Evolutionary conservation across 2,113 vertebrate species (phyloP).

Genomic region (Platysternon megacephalum): DNA sequence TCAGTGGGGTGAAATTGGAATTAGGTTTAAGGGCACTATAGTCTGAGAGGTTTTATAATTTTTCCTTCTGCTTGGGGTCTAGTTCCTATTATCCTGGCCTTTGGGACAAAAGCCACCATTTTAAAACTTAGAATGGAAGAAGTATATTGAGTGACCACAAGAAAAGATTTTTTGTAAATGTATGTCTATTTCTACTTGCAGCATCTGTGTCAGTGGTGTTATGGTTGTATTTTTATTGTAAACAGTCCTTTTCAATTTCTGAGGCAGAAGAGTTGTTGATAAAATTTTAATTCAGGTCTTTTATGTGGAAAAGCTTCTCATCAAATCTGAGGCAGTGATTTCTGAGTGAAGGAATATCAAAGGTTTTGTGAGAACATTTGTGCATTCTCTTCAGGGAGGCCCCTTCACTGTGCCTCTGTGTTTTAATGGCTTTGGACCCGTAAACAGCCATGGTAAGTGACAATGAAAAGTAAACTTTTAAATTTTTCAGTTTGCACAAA

Average conservation of each 20-base stretch:
- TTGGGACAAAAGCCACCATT: neutral
- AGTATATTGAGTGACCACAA: neutral
- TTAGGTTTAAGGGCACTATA: neutral
- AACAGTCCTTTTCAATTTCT: neutral
- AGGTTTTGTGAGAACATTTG: neutral
- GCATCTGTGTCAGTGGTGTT: neutral
- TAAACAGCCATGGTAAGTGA: neutral
- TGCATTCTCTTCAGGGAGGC: neutral
- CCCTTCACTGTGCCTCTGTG: neutral
- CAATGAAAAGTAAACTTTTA: accelerated
- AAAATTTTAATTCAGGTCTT: neutral
- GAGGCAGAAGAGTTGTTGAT: neutral
- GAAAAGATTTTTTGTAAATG: neutral
- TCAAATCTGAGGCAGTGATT: neutral
- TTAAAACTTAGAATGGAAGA: neutral
- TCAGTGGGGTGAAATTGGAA: accelerated
- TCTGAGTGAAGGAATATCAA: neutral
- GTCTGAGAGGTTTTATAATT: neutral
- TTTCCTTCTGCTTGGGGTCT: neutral
- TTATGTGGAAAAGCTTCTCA: neutral
- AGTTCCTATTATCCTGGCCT: neutral
- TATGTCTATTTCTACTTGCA: neutral
- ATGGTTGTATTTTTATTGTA: neutral
- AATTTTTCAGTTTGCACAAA: neutral
- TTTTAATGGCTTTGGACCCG: neutral